phyloP scores from a whole-genome alignment of 2,888 invertebrate species.

The Athalia cordata region DNA sequence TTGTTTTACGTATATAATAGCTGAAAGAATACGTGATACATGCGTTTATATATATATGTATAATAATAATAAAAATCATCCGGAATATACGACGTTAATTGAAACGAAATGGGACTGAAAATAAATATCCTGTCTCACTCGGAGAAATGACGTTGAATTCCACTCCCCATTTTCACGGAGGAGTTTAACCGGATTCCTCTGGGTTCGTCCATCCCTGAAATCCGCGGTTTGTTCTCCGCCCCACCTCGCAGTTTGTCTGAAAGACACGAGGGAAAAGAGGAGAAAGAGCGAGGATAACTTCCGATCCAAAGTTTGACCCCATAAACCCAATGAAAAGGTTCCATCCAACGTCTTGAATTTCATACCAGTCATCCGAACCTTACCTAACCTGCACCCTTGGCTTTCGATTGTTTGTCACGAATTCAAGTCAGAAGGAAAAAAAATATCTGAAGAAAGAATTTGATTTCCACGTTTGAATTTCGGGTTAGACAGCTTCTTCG shows the following conservation, averaged over 20 bases:
- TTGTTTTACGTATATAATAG: too few species aligned
- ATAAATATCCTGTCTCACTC: not conserved
- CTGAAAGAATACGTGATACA: too few species aligned
- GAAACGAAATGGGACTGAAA: constrained; percentile 8
- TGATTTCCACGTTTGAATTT: too few species aligned
- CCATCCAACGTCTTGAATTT: not conserved
- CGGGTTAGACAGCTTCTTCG: too few species aligned
- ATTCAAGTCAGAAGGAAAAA: not conserved
- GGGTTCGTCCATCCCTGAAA: constrained; percentile 10
- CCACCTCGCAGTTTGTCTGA: not conserved
- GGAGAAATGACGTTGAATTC: not conserved
- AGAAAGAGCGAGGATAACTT: constrained; percentile 10
- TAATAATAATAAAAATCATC: not conserved
- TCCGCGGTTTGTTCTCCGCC: constrained; percentile 21
- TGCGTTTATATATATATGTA: too few species aligned
- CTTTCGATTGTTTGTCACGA: not conserved
- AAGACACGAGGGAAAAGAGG: too few species aligned
- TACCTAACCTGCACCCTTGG: not conserved
- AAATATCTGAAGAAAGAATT: not conserved
- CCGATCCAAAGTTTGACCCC: not conserved
- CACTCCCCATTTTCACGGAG: not conserved
- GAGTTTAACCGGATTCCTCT: constrained; percentile 20
- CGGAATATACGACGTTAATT: not conserved
- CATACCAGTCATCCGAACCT: not conserved
- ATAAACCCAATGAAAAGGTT: constrained; percentile 30